These are phyloP conservation scores for Patella vulgata DNA, from an alignment of 1,140 invertebrate genomes.

Conservation along the genomic window DNA sequence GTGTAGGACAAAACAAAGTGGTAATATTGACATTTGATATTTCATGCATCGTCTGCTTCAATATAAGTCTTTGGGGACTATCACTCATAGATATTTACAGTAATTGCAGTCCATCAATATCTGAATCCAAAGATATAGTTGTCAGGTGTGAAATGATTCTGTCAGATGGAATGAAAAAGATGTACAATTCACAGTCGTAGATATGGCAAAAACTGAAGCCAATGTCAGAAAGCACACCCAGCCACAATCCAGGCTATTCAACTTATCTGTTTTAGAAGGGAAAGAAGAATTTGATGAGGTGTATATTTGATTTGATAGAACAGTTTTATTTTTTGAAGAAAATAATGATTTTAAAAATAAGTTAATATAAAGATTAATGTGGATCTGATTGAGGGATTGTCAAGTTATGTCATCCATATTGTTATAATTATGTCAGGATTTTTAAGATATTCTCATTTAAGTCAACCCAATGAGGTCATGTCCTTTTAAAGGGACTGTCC, in stretches of 20 bases:
- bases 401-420: neutral
- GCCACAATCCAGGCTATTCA: conserved; percentile 72
- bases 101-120: too few relatives aligned
- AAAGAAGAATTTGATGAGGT: conserved; percentile 87
- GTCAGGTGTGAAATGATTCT: too few relatives aligned
- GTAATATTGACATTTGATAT: too few relatives aligned
- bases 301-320: neutral
- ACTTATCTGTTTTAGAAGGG: conserved; percentile 78
- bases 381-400: neutral
- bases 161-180: too few relatives aligned
- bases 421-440: neutral
- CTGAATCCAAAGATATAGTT: too few relatives aligned
- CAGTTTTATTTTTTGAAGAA: neutral
- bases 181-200: too few relatives aligned
- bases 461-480: neutral
- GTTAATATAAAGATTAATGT: neutral
- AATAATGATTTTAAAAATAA: neutral
- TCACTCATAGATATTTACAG: too few relatives aligned
- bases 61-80: too few relatives aligned
- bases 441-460: neutral
- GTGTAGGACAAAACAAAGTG: too few relatives aligned
- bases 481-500: too few relatives aligned
- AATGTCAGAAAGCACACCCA: conserved; percentile 15
- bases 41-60: too few relatives aligned
- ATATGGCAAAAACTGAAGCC: neutral